Percentiles rank a stretch among this genome's conserved stretches.
These are phyloP conservation scores for Littorina saxatilis DNA, from an alignment of 1,140 invertebrate genomes.

Conservation along the genomic window DNA sequence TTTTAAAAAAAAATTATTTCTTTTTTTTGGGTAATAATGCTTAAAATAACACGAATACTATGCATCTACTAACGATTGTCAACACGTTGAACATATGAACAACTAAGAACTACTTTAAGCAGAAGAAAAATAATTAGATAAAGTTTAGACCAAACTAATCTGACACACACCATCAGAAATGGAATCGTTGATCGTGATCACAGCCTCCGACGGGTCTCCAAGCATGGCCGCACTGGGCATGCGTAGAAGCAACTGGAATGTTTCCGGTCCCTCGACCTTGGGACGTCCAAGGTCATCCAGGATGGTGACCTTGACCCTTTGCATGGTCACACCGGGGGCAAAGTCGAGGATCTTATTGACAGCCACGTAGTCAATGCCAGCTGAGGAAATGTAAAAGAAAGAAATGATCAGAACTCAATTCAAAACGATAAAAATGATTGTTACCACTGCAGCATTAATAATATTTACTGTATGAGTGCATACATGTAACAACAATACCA, in stretches of 20 bases:
- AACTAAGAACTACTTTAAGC: too few species aligned
- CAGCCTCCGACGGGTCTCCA: conserved; percentile 67
- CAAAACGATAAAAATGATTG: too few species aligned
- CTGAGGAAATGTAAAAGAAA: conserved; percentile 53
- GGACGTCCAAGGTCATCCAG: conserved; percentile 75
- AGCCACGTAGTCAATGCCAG: conserved; percentile 74
- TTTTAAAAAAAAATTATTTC: too few species aligned
- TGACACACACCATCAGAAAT: conserved; percentile 72
- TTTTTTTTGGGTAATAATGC: too few species aligned
- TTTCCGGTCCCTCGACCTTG: conserved; percentile 72
- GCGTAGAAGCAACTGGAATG: conserved; percentile 70
- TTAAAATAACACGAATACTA: too few species aligned
- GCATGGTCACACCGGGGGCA: conserved; percentile 68
- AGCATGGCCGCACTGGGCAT: conserved; percentile 71
- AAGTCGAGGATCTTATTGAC: conserved; percentile 74
- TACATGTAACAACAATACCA: too few species aligned
- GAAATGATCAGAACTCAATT: neutral
- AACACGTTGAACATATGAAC: too few species aligned
- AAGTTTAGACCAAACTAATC: too few species aligned
- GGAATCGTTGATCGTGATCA: conserved; percentile 73
- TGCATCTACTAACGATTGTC: too few species aligned
- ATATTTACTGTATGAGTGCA: too few species aligned
- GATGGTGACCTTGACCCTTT: conserved; percentile 70
- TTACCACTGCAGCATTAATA: too few species aligned
- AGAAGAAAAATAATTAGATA: too few species aligned